Base-by-base conservation (phyloP, 2,888 invertebrate species). In the Acholoe squamosa region DNA sequence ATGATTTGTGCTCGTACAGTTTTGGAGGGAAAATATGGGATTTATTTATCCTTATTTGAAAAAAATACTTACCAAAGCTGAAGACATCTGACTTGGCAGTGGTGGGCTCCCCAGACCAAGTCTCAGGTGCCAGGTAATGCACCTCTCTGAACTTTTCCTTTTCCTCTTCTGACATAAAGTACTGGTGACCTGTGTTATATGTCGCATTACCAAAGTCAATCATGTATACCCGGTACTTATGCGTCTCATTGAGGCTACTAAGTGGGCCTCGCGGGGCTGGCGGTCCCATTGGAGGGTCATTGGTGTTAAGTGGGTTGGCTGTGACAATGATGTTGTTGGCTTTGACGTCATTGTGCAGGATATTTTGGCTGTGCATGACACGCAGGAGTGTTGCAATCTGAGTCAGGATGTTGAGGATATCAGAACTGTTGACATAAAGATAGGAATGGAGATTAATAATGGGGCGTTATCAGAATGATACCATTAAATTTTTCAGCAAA, bases 181-280 rank as follows among this genome's bases (percentile, higher is more conserved):
- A 71, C 25, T 25, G 14, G 28, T 7, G 7, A 5, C 71, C 71
- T 16, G 0, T 5, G 14, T 14, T 7, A 28, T 71, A 71, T 7
- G 71, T 14, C 5, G 71, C 31, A 25, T 71, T 71, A 28, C 71
- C 71, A 16, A 71, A 71, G 71, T 71, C 71, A 25, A 71, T 71
- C 28, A 71, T n/a, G 31, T 71, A 71, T 7, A 71, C 71, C n/a
- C 71, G 71, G 71, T 71, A 71, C 71, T 25, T 71, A 28, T 71
- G 71, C 28, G 28, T n/a, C 28, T 28, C 14, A 28, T 22, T n/a
- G 28, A 71, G 71, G 28, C 28, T 14, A n/a, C 28, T 7, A 7
- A 25, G 25, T 25, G 71, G 5, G 0, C 28, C 28, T n/a, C 71
- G 14, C 3, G 71, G 71, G 71, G 71, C 71, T 7, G 71, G 71